Conservation (phyloP, 2,113 vertebrate species). For the Alligator sinensis region DNA sequence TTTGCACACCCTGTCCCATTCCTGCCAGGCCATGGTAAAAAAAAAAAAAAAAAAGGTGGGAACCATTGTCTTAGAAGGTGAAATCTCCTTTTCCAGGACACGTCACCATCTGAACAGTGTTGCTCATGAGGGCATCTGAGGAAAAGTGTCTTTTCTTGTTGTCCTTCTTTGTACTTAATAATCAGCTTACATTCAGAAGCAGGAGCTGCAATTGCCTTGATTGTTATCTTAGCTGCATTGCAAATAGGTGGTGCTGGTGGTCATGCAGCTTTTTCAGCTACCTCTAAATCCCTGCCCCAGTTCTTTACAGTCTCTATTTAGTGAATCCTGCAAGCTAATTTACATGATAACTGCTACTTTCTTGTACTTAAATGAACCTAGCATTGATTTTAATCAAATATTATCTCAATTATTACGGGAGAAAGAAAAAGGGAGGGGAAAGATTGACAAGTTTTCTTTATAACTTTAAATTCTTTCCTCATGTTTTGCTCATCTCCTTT, state of each 20-base stretch:
- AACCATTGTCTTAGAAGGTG: not conserved
- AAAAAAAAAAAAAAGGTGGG: too few species aligned
- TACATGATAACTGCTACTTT: not conserved
- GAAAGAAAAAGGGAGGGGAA: not conserved
- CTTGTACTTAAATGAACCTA: conserved; percentile 25
- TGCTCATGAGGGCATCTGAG: not conserved
- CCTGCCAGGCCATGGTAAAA: too few species aligned
- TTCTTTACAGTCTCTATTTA: not conserved
- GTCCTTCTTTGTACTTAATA: conserved; percentile 12
- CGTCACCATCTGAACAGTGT: not conserved
- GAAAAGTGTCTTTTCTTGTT: conserved; percentile 19
- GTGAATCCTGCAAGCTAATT: not conserved
- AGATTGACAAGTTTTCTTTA: not conserved
- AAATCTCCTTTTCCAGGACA: not conserved
- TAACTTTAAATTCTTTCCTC: not conserved
- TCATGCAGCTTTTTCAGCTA: conserved; percentile 39
- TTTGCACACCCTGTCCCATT: too few species aligned
- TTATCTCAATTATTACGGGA: not conserved
- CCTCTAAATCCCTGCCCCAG: conserved; percentile 40
- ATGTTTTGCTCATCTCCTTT: not conserved
- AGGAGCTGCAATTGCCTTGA: conserved; percentile 12
- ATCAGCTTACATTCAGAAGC: conserved; percentile 24
- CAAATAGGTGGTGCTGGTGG: not conserved
- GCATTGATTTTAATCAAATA: not conserved
- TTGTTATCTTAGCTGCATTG: conserved; percentile 38